Conservation (phyloP, 1,140 invertebrate species). For the Papilio helenus region DNA sequence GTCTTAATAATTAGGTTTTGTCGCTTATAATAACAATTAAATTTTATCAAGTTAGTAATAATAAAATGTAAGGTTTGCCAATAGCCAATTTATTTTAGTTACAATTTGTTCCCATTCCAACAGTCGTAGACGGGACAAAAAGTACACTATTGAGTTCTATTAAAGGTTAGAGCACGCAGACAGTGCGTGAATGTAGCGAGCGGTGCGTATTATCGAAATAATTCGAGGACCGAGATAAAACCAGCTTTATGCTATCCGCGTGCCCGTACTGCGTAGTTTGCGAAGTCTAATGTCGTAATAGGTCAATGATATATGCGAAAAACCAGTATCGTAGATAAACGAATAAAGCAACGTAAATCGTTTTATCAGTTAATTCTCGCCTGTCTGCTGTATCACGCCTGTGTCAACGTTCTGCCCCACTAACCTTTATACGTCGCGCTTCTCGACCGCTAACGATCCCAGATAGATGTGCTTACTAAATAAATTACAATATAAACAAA, state of each 20-base stretch:
- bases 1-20: too few species aligned
- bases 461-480: not conserved
- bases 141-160: slow-evolving; percentile 5
- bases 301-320: slow-evolving; percentile 58
- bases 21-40: not conserved
- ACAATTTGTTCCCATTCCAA: not conserved
- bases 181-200: slow-evolving; percentile 25
- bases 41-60: not conserved
- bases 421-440: slow-evolving; percentile 61
- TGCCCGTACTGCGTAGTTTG: slow-evolving; percentile 58
- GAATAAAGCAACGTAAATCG: slow-evolving; percentile 46
- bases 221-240: slow-evolving; percentile 43
- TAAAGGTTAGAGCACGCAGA: slow-evolving; percentile 11
- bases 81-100: not conserved
- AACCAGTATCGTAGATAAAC: slow-evolving; percentile 52
- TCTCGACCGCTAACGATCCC: not conserved
- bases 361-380: slow-evolving; percentile 45
- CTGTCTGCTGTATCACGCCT: slow-evolving; percentile 36
- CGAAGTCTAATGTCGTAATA: slow-evolving; percentile 50
- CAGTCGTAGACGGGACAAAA: not conserved
- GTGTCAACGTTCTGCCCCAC: slow-evolving; percentile 54
- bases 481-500: slow-evolving; percentile 4
- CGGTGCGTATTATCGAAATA: slow-evolving; percentile 33
- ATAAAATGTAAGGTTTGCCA: not conserved
- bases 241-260: slow-evolving; percentile 33